Evolutionary conservation across 2,797 vertebrate genomes (phyloP).

Genomic region (Psittacula derbiana): DNA sequence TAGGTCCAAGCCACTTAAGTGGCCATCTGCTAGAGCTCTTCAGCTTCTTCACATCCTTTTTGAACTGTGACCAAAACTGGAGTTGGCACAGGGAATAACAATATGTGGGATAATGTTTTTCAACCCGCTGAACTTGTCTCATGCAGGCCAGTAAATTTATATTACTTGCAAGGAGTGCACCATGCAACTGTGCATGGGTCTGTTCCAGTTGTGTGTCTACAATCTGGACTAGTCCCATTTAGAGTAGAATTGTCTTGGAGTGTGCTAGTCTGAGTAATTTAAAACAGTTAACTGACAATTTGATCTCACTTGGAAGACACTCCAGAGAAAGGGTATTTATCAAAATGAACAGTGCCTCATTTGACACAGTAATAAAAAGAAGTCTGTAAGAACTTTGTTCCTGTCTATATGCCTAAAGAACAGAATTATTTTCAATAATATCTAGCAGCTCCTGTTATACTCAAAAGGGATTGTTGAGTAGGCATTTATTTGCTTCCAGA

Average conservation of each 20-base stretch:
- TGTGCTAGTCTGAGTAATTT: not conserved
- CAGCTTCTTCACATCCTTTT: not conserved
- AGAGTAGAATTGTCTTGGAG: not conserved
- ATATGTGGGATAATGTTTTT: not conserved
- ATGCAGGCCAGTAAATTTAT: not conserved
- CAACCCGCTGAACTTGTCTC: not conserved
- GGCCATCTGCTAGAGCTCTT: not conserved
- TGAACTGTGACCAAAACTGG: not conserved
- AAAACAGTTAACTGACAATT: not conserved
- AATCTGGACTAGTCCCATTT: not conserved
- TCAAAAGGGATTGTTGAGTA: not conserved
- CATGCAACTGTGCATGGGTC: not conserved
- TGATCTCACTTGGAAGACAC: not conserved
- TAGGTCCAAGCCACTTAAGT: not conserved
- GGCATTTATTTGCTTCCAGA: not conserved
- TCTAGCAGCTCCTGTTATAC: not conserved
- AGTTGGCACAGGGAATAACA: not conserved
- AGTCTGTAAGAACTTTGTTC: not conserved
- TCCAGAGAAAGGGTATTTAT: not conserved
- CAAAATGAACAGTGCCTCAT: not conserved
- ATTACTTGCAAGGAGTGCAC: not conserved
- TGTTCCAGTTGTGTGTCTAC: not conserved
- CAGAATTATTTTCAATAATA: not conserved
- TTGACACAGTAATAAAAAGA: not conserved
- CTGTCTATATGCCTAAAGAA: not conserved